Base-by-base conservation (phyloP, 2,113 vertebrate species). In the Arvicanthis niloticus region DNA sequence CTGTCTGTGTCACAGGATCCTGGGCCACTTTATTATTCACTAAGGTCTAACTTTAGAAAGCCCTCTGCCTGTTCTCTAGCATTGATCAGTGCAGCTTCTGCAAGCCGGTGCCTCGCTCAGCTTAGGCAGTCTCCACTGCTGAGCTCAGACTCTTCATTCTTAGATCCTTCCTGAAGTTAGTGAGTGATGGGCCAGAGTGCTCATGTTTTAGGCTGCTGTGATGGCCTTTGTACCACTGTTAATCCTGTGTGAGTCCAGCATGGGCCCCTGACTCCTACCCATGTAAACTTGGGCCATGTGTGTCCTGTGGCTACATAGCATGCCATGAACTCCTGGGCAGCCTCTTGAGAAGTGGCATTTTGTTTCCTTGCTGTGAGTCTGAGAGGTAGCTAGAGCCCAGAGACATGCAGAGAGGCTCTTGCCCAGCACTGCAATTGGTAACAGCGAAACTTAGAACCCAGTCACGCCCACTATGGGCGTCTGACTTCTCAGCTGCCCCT, bases 31-130 rank as follows among this genome's bases (percentile, higher is more conserved):
- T 42, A 0, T 65, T 24, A 7, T 45, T 67, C 92, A 42, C 29
- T 24, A 51, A 68, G 86, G 26, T 37, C 26, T 7, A 56, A 48
- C 51, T 67, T 37, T 0, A 53, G 84, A 58, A 91, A 88, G 70
- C 53, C 15, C 11, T 45, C 60, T 5, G 5, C 29, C 15, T 16
- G 62, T 75, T 62, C 89, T 40, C 1, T 17, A 4, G 10, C 0
- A 0, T 45, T 16, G 4, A 22, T 42, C 16, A 8, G 9, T 40
- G 72, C 19, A 0, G 1, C 22, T 19, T 91, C 48, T 0, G 0
- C 5, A 0, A 19, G 1, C 65, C 1, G 4, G 17, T 80, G 0
- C 45, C 80, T 70, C 48, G 48, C 12, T 10, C 7, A 29, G 56
- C 62, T 65, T 29, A 29, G 19, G 40, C 45, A 37, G 37, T 21